Evolutionary conservation across 2,797 vertebrate species (phyloP).

Genomic region (Sebastes matsubarae): DNA sequence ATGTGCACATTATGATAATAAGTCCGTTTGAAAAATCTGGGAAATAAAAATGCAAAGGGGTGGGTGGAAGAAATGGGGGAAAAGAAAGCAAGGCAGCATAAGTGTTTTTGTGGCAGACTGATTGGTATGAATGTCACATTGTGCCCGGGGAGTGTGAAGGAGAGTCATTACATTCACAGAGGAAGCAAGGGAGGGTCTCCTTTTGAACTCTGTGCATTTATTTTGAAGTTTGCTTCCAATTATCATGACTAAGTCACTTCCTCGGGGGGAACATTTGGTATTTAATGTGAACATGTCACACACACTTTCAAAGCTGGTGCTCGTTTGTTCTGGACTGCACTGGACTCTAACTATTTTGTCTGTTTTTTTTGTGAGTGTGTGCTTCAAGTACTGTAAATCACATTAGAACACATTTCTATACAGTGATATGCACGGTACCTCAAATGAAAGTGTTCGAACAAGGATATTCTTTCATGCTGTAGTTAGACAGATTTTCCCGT

Average conservation of each 20-base stretch:
- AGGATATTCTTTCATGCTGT: neutral
- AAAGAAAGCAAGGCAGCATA: neutral
- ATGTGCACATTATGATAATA: neutral
- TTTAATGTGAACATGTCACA: conserved; percentile 72
- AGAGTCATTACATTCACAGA: conserved; percentile 65
- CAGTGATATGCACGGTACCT: neutral
- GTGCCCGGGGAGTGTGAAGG: conserved; percentile 58
- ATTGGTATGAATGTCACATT: conserved; percentile 63
- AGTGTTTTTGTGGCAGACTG: conserved; percentile 19
- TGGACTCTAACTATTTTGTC: neutral
- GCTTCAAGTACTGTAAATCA: neutral
- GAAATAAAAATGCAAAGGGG: neutral
- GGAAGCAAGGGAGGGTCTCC: conserved; percentile 61
- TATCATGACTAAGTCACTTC: conserved; percentile 71
- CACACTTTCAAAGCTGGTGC: conserved; percentile 56
- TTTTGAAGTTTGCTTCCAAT: conserved; percentile 79
- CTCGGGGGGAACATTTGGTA: conserved; percentile 67
- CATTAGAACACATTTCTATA: neutral
- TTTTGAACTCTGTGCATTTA: conserved; percentile 67
- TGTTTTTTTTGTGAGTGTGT: neutral
- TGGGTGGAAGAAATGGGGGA: neutral
- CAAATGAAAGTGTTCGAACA: neutral
- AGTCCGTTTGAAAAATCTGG: neutral
- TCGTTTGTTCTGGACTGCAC: conserved; percentile 45
- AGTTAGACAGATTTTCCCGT: neutral